Conservation (phyloP, 2,888 invertebrate genomes). For the Lasioglossum pauxillum region DNA sequence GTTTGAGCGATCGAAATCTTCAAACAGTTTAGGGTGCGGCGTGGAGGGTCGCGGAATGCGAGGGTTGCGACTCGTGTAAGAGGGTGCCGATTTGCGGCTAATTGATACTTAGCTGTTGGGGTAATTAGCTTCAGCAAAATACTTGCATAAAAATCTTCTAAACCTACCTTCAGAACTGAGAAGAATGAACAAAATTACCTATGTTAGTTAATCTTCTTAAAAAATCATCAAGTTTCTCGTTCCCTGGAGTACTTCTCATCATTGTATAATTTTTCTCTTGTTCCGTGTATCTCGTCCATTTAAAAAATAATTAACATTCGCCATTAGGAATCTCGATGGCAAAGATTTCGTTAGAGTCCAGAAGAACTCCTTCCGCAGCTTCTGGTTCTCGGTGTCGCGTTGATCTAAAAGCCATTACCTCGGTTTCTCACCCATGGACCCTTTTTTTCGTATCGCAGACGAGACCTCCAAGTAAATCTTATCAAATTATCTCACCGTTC, state of each 20-base stretch:
- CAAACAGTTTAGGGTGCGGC: conserved; percentile 2
- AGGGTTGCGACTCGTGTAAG: conserved; percentile 7
- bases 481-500: conserved; percentile 76
- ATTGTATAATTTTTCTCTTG: neutral
- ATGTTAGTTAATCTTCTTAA: neutral
- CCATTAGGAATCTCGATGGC: neutral
- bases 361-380: neutral
- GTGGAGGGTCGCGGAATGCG: conserved; percentile 10
- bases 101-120: conserved; percentile 19
- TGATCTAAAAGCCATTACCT: conserved; percentile 68
- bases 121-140: neutral
- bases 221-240: neutral
- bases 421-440: conserved; percentile 60
- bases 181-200: neutral
- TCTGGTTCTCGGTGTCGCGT: conserved; percentile 67
- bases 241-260: neutral
- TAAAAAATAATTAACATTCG: neutral
- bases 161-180: neutral
- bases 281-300: neutral
- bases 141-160: neutral
- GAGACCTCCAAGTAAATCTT: conserved; percentile 78
- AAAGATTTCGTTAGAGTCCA: conserved; percentile 15
- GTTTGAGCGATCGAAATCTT: conserved; percentile 10
- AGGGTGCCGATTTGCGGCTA: conserved; percentile 21
- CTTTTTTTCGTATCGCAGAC: conserved; percentile 54